A percentile compares a stretch with the other conserved stretches of the same genome.
Evolutionary conservation across 2,113 vertebrate species (phyloP).

Genomic region (Xenus cinereus): DNA sequence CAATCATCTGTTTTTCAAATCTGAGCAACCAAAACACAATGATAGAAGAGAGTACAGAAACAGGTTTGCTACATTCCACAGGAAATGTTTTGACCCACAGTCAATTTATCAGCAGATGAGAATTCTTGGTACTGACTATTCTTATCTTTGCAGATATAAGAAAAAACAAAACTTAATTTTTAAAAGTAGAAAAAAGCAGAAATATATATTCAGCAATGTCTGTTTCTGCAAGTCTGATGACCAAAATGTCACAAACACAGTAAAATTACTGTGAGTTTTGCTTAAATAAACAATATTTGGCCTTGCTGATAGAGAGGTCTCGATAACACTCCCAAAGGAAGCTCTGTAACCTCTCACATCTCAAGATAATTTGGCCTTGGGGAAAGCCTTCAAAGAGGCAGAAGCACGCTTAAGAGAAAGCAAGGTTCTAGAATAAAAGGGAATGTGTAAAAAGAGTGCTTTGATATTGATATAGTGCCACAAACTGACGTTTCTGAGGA

Average conservation of each 20-base stretch:
- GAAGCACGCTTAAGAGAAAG: background rate
- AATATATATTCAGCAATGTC: background rate
- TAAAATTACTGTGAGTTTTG: background rate
- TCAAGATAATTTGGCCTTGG: background rate
- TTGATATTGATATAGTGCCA: background rate
- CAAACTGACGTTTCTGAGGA: background rate
- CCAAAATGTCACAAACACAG: background rate
- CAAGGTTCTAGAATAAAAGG: background rate
- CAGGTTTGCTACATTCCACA: background rate
- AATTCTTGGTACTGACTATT: background rate
- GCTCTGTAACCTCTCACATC: fast-evolving
- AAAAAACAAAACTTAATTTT: background rate
- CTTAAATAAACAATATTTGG: background rate
- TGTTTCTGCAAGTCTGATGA: background rate
- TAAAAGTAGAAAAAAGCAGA: background rate
- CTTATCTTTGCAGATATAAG: background rate
- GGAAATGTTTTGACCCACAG: background rate
- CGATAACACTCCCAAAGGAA: background rate
- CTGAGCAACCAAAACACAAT: background rate
- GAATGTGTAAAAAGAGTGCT: background rate
- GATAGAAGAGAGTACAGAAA: background rate
- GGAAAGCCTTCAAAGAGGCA: background rate
- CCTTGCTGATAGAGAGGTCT: background rate
- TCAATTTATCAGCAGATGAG: background rate
- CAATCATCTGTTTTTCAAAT: background rate